A percentile compares a stretch with the other conserved stretches of the same genome.
Evolutionary conservation across 2,113 vertebrate species (phyloP).

Genomic region (Hemibagrus wyckioides): DNA sequence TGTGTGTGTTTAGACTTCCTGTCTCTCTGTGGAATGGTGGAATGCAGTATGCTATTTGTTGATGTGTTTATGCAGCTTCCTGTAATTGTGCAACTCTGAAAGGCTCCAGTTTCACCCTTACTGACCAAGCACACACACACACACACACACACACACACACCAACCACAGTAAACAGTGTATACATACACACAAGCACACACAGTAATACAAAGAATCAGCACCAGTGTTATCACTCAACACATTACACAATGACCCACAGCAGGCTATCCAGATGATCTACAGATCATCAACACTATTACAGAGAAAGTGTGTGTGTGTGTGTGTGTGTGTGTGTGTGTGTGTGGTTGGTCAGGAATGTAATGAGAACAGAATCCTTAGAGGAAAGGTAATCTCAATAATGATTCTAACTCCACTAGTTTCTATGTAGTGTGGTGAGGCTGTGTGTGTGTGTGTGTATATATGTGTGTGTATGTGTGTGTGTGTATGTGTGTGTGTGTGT

Average conservation of each 20-base stretch:
- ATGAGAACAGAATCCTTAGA: not conserved
- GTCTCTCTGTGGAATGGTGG: slow-evolving; percentile 26
- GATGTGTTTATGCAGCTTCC: slow-evolving; percentile 73
- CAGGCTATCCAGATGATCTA: not conserved
- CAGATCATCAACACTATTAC: too few species aligned
- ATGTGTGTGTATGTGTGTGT: not conserved
- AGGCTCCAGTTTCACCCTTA: slow-evolving; percentile 55
- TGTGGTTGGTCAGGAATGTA: not conserved
- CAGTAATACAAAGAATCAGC: not conserved
- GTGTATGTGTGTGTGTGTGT: too few species aligned
- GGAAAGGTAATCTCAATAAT: not conserved
- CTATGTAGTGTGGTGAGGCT: too few species aligned
- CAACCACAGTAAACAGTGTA: not conserved
- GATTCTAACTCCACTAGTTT: not conserved
- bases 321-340: not conserved
- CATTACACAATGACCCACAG: not conserved
- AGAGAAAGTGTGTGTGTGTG: too few species aligned
- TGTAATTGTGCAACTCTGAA: slow-evolving; percentile 67
- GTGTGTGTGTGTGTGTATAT: not conserved
- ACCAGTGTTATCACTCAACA: not conserved
- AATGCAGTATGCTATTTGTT: slow-evolving; percentile 62
- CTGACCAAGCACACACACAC: slow-evolving; percentile 14
- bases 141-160: not conserved
- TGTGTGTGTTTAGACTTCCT: slow-evolving; percentile 32
- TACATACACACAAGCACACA: not conserved